Evolutionary conservation across 1,140 invertebrate species (phyloP), one percentile per base, ranked within the genome.

Genomic region (Holotrichia oblita): DNA sequence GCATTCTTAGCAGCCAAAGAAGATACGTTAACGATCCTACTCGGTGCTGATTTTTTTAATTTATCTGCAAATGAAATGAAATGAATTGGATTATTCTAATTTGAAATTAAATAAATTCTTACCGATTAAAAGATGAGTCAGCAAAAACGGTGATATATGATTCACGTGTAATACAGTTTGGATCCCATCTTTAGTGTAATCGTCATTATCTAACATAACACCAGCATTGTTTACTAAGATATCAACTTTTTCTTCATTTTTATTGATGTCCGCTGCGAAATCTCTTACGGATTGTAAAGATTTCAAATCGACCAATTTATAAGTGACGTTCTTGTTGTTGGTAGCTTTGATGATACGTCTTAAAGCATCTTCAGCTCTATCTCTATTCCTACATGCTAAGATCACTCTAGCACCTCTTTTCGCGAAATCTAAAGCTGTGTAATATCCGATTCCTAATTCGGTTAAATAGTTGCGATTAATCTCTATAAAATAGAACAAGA

Each of bases 151-250:
- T 27, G 41, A 44, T 55, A 95, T 94, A 83, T 96, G 93, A 86
- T 98, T 97, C 0, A 94, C 95, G 0, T 92, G 94, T 92, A 96
- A 95, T 0, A 93, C 94, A 82, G 93, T 87, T 85, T 97, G 95
- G 2, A 96, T 86, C 6, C 93, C 94, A 85, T 97, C 95, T 79
- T 91, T 92, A 3, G 92, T 89, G 84, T 91, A 79, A 87, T 40
- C 61, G 4, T 55, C 69, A 48, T 72, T 44, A 0, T 88, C 89
- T 77, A 91, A 88, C 59, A 90, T 91, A 64, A 73, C 14, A 1
- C 93, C 94, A 2, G 95, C 95, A 87, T 97, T 97, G 84, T 96
- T 95, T 44, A 97, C 91, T 2, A 97, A 86, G 6, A 96, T 92
- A 85, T 97, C 92, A 0, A 97, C 82, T 80, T 89, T 88, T 0